Conservation (phyloP, 2,113 vertebrate genomes). For the Marcusenius ussheri region DNA sequence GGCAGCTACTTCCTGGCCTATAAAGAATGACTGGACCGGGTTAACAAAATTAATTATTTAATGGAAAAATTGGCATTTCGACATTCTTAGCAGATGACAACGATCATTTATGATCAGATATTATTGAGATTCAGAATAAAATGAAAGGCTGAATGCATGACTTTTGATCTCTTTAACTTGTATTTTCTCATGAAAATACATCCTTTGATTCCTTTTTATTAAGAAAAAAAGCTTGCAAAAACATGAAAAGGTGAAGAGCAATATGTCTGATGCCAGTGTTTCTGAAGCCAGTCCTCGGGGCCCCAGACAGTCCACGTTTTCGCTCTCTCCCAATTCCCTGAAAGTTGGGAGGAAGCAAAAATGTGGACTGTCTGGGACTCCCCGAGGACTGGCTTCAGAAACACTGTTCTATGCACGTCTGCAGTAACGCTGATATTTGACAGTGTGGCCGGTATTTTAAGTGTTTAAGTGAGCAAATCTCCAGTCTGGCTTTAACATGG, state of each 20-base stretch:
- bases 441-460: neutral
- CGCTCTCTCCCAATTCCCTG: neutral
- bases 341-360: neutral
- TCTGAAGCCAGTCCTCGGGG: neutral
- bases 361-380: neutral
- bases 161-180: neutral
- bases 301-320: neutral
- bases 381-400: neutral
- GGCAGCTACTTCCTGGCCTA: neutral
- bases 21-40: neutral
- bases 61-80: neutral
- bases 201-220: neutral
- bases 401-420: neutral
- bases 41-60: neutral
- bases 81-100: neutral
- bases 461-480: neutral
- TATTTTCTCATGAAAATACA: neutral
- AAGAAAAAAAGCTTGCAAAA: neutral
- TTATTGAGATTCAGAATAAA: neutral
- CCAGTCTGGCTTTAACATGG: neutral
- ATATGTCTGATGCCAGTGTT: neutral
- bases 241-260: neutral
- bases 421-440: neutral
- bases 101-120: neutral
- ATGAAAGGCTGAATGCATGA: neutral